These are phyloP conservation scores for Sphyrna mokarran DNA, from an alignment of 2,113 vertebrate genomes.

Conservation along the genomic window DNA sequence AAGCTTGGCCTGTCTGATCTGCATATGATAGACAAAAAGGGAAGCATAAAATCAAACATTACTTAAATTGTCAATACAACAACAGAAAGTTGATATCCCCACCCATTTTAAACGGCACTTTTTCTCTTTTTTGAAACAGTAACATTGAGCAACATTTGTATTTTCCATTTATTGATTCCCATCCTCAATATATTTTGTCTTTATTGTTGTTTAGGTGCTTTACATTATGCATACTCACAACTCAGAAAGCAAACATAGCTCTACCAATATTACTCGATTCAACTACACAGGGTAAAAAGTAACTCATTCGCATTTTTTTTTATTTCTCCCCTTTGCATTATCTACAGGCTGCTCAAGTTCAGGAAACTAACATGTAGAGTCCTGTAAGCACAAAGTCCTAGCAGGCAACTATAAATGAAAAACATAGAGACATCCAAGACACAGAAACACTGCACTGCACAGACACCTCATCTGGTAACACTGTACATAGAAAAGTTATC, in stretches of 20 bases:
- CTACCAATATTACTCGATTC: background rate
- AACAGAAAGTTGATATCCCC: background rate
- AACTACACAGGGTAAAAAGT: background rate
- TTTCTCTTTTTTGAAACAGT: background rate
- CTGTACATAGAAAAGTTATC: background rate
- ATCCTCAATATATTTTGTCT: background rate
- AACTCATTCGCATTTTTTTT: background rate
- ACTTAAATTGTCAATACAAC: background rate
- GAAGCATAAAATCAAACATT: background rate
- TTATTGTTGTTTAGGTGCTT: background rate
- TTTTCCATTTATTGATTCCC: background rate
- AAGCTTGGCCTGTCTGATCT: conserved; percentile 43
- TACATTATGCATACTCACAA: background rate
- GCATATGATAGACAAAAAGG: background rate
- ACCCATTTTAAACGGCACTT: background rate
- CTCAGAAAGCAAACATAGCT: background rate
- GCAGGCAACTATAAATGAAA: background rate
- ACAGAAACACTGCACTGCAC: background rate
- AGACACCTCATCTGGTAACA: background rate
- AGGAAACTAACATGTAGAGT: background rate
- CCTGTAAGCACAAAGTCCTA: background rate
- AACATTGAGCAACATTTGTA: background rate
- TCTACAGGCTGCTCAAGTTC: background rate
- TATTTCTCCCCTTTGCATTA: background rate
- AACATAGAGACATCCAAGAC: background rate